These are phyloP conservation scores for Huso huso DNA, from an alignment of 2,797 vertebrate species.

Conservation along the genomic window DNA sequence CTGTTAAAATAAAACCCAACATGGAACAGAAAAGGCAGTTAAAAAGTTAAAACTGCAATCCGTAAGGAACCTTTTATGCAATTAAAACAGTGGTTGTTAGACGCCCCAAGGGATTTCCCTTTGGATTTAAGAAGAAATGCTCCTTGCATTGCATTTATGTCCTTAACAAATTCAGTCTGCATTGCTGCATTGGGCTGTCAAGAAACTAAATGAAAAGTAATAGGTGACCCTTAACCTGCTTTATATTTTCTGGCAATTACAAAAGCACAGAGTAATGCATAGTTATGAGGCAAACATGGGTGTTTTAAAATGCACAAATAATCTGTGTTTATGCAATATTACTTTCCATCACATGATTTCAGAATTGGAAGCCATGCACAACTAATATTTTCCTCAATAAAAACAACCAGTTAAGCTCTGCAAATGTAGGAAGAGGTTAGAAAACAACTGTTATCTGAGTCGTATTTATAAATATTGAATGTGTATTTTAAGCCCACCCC, in stretches of 20 bases:
- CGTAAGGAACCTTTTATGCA: conserved; percentile 44
- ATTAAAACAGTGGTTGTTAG: conserved; percentile 51
- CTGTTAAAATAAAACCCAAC: no score
- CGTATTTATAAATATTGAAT: no score
- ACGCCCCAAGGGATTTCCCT: conserved; percentile 48
- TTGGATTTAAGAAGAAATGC: conserved; percentile 48
- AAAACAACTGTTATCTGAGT: no score
- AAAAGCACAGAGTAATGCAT: conserved; percentile 95
- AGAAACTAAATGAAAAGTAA: conserved; percentile 99
- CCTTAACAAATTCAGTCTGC: conserved; percentile 68
- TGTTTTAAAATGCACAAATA: conserved; percentile 95
- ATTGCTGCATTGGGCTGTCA: conserved; percentile 88
- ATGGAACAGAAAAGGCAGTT: no score
- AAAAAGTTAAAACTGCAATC: conserved; percentile 10
- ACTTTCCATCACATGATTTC: conserved; percentile 55
- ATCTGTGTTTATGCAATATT: conserved; percentile 82
- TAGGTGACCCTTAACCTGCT: conserved; percentile 92
- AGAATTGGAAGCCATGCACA: conserved; percentile 53
- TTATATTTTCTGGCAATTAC: conserved; percentile 99
- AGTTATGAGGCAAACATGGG: conserved; percentile 92
- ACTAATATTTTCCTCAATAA: conserved; percentile 41
- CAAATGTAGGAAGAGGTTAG: background rate
- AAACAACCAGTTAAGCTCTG: conserved; percentile 12
- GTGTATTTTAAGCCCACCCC: no score
- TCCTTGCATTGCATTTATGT: conserved; percentile 59